Conservation (phyloP, 2,888 invertebrate genomes). For the Agonopterix heracliana region DNA sequence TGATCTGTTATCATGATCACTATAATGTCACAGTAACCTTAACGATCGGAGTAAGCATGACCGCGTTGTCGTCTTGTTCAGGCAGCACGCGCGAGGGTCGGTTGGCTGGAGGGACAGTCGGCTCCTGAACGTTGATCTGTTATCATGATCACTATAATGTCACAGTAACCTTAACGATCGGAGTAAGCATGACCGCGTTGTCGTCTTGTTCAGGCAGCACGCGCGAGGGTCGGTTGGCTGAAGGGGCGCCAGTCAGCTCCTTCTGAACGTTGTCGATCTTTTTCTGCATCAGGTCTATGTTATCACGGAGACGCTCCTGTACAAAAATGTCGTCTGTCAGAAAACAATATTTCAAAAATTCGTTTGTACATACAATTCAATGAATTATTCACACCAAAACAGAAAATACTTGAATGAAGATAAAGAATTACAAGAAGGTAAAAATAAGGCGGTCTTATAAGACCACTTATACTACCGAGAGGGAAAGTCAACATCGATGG, state of each 20-base stretch:
- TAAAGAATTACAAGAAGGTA: no score
- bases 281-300: conserved; percentile 40
- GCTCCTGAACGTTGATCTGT: no score
- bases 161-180: neutral
- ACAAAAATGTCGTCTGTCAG: no score
- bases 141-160: neutral
- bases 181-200: conserved; percentile 28
- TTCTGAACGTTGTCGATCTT: conserved; percentile 55
- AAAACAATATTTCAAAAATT: no score
- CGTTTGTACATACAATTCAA: no score
- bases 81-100: conserved; percentile 13
- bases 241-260: conserved; percentile 35
- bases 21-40: no score
- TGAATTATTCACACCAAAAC: no score
- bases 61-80: conserved; percentile 37
- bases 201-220: conserved; percentile 30
- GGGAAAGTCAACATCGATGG: no score
- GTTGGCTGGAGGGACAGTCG: conserved; percentile 6
- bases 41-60: conserved; percentile 13
- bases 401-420: no score
- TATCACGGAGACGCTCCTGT: conserved; percentile 44
- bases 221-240: conserved; percentile 10
- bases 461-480: no score
- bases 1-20: no score
- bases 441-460: no score